phyloP scores from a whole-genome alignment of 2,797 vertebrate genomes.

The Triplophysa bombifrons region DNA sequence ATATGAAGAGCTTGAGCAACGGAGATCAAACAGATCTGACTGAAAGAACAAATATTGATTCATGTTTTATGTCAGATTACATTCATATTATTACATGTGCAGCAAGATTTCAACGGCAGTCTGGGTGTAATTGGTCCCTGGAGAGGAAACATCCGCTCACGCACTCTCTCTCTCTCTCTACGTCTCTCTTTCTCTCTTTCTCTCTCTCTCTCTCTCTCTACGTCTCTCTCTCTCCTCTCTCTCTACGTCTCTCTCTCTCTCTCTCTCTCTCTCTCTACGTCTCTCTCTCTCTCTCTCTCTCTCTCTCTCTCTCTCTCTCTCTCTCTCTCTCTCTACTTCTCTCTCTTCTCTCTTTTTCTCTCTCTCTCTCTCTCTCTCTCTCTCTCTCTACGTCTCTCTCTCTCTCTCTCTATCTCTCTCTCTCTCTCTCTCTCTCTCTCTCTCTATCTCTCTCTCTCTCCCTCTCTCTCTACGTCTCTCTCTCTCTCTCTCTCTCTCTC shows the following conservation, averaged over 20 bases:
- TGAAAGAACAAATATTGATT: slow-evolving; percentile 8
- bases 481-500: background rate
- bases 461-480: slow-evolving; percentile 2
- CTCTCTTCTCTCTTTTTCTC: no score
- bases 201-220: background rate
- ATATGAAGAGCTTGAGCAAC: background rate
- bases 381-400: no score
- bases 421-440: background rate
- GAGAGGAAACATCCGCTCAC: slow-evolving; percentile 19
- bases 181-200: background rate
- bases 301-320: no score
- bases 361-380: no score
- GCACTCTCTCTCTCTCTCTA: background rate
- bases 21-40: background rate
- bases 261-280: no score
- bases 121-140: slow-evolving; percentile 25
- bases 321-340: no score
- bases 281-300: background rate
- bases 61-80: slow-evolving; percentile 20
- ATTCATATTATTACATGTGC: slow-evolving; percentile 3
- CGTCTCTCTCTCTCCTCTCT: no score
- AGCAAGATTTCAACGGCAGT: background rate
- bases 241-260: no score
- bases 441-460: no score
- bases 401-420: no score